Conservation (phyloP, 2,797 vertebrate species). For the Sebastes hopkinsi region DNA sequence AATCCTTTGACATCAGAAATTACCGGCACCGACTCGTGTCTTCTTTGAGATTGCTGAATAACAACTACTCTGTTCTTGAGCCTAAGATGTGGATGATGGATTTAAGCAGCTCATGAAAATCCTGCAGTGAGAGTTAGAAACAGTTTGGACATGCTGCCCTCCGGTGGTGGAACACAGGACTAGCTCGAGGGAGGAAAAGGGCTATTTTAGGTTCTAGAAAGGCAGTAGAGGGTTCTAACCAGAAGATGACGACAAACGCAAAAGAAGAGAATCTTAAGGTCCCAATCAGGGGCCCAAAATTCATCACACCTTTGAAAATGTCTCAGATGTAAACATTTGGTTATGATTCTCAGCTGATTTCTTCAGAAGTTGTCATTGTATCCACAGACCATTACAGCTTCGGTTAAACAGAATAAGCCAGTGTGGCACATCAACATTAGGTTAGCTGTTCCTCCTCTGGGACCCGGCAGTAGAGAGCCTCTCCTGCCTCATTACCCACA, state of each 20-base stretch:
- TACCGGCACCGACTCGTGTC: background rate
- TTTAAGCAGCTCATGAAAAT: background rate
- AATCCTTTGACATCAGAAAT: background rate
- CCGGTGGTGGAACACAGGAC: conserved; percentile 30
- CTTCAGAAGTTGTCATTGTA: conserved; percentile 24
- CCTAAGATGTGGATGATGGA: background rate
- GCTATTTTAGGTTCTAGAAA: background rate
- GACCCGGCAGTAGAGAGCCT: background rate
- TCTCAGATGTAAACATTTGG: conserved; percentile 25
- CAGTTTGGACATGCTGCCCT: conserved; percentile 46
- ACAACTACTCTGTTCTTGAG: background rate
- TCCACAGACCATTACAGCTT: conserved; percentile 40
- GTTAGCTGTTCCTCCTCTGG: conserved; percentile 12
- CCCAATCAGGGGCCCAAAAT: background rate
- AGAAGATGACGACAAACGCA: conserved; percentile 57
- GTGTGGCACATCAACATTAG: background rate
- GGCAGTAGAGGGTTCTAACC: conserved; percentile 6
- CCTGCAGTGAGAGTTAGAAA: background rate
- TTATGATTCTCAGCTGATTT: background rate
- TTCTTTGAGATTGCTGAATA: background rate
- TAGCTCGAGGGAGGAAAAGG: background rate
- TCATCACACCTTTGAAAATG: conserved; percentile 36
- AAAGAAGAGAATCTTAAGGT: background rate
- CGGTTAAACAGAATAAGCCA: conserved; percentile 36
- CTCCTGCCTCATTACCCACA: conserved; percentile 56